Percentiles rank a stretch among this genome's conserved stretches.
These are phyloP conservation scores for Abramis brama DNA, from an alignment of 2,113 vertebrate genomes.

Conservation along the genomic window DNA sequence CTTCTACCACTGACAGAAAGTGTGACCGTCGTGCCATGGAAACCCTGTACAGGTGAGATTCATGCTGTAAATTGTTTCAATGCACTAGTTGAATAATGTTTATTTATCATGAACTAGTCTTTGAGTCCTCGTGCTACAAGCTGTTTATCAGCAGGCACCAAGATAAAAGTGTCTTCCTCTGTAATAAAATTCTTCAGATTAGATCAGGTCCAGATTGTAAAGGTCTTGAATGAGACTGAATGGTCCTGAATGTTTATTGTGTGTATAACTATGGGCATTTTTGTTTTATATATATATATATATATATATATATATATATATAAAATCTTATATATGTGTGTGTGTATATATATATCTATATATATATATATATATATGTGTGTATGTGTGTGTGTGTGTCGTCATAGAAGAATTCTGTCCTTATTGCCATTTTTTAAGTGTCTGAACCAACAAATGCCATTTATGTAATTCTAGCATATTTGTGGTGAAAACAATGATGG, in stretches of 20 bases:
- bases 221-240: background rate
- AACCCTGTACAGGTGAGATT: conserved; percentile 45
- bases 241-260: background rate
- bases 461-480: background rate
- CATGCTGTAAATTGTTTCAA: background rate
- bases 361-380: no score
- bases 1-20: background rate
- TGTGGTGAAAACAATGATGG: background rate
- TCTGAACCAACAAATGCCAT: no score
- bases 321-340: no score
- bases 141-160: conserved; percentile 12
- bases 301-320: no score
- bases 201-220: conserved; percentile 4
- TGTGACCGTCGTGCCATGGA: conserved; percentile 32
- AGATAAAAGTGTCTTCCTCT: background rate
- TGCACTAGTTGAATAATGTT: background rate
- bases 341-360: no score
- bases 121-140: background rate
- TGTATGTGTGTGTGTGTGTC: no score
- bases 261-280: background rate
- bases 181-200: conserved; percentile 11
- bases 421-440: no score
- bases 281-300: no score
- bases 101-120: background rate
- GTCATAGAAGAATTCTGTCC: no score